Base-by-base conservation (phyloP, 53 echinoderm and acorn worm species). In the Patiria pectinifera region DNA sequence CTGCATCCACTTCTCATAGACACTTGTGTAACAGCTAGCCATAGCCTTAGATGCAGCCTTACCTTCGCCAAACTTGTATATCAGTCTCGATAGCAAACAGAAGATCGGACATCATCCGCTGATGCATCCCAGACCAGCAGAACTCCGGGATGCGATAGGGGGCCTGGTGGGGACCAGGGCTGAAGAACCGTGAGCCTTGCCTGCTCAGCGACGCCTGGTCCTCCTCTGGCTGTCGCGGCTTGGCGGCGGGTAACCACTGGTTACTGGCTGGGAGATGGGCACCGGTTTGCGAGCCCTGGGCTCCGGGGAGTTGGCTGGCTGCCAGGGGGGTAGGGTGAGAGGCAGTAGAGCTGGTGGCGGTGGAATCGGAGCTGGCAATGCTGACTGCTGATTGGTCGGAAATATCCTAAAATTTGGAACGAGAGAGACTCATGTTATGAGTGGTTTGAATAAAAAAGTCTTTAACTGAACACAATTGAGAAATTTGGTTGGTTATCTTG, bases 1-100 rank as follows among this genome's bases (percentile, higher is more conserved):
- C 53, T 53, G 53, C 5, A 5, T 6, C 8, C 5, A 53, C 53
- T 53, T 53, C 53, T 6, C 43, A 26, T 53, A 53, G 8, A 53
- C 53, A 53, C 53, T 35, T 35, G 53, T 53, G 8, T 53, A 6
- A 53, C 53, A 6, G 53, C 53, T 8, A 53, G 53, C 8, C 8
- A 2, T 53, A 6, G 53, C 53, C 48, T n/a, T 59, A 0, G 3
- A 58, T 49, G 69, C 63, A 62, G 13, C 13, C 94, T 45, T 49
- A 99, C 99, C 99, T 99, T 70, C 99, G 97, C 99, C 99, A 99
- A 53, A 99, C 99, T 87, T 99, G 99, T 83, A 99, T 96, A 84
- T 99, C 99, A 15, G 99, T 99, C 92, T 99, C 99, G 62, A 99
- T 99, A 48, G 99, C 97, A 96, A 99, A 99, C 86, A 99, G 91